Evolutionary conservation across 2,888 invertebrate genomes (phyloP).

Genomic region (Pycnomerus fuliginosus): DNA sequence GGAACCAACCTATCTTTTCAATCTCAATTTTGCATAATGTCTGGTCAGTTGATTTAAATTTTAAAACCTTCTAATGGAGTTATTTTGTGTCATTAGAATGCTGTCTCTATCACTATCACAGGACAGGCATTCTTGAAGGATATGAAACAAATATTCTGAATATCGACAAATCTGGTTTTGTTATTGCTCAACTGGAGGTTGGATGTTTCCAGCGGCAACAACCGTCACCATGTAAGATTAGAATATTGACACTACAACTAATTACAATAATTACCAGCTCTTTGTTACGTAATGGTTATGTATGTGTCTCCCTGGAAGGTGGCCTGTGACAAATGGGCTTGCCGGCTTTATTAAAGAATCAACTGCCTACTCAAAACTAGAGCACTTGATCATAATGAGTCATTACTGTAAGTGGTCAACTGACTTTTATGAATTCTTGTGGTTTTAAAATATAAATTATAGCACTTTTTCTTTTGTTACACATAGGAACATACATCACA

Average conservation of each 20-base stretch:
- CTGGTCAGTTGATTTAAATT: too few species aligned
- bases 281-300: constrained; percentile 12
- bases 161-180: too few species aligned
- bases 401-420: constrained; percentile 29
- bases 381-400: constrained; percentile 35
- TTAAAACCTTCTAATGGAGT: too few species aligned
- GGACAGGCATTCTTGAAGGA: too few species aligned
- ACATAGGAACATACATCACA: constrained; percentile 21
- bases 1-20: too few species aligned
- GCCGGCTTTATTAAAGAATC: constrained; percentile 31
- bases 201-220: too few species aligned
- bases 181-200: too few species aligned
- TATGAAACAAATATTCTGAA: too few species aligned
- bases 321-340: constrained; percentile 27
- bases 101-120: too few species aligned
- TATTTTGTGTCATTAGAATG: too few species aligned
- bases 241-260: constrained; percentile 16
- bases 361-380: constrained; percentile 31
- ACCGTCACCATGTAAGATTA: too few species aligned
- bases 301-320: neutral
- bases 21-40: too few species aligned
- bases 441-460: constrained; percentile 28
- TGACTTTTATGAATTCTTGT: constrained; percentile 28
- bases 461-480: constrained; percentile 25
- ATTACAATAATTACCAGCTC: constrained; percentile 20